These are phyloP conservation scores for Urophycis tenuis DNA, from an alignment of 2,797 vertebrate genomes.

Conservation along the genomic window DNA sequence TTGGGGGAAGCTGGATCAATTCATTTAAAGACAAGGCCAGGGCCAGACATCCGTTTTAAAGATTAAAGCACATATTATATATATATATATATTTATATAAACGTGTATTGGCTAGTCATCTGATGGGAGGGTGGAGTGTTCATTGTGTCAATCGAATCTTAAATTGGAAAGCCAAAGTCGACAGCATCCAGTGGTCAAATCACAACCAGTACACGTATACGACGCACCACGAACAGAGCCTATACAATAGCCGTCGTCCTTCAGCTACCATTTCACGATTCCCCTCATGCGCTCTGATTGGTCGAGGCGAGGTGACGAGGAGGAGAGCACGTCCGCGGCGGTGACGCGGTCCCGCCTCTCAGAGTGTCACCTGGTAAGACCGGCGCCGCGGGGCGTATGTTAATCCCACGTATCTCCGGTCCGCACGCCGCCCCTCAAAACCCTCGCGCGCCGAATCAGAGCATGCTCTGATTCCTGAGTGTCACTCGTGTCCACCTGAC, in stretches of 20 bases:
- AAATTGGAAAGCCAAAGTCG: constrained; percentile 89
- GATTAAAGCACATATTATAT: constrained; percentile 70
- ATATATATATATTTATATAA: not conserved
- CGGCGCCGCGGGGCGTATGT: constrained; percentile 38
- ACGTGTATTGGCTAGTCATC: constrained; percentile 76
- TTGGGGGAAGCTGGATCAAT: constrained; percentile 77
- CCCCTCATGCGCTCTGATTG: not conserved
- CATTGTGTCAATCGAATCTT: constrained; percentile 97
- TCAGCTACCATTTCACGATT: not conserved
- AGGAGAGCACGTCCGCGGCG: not conserved
- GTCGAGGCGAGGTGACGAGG: not conserved
- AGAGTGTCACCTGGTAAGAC: not conserved
- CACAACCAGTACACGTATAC: constrained; percentile 19
- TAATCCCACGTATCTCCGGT: constrained; percentile 54
- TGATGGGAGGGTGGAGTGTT: constrained; percentile 82
- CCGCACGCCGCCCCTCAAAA: constrained; percentile 40
- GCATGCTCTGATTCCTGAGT: constrained; percentile 66
- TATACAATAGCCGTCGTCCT: not conserved
- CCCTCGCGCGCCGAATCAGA: constrained; percentile 54
- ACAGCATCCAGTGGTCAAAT: constrained; percentile 40
- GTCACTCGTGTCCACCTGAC: constrained; percentile 74
- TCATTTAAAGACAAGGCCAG: constrained; percentile 76
- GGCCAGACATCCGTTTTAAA: constrained; percentile 82
- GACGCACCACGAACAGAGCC: not conserved
- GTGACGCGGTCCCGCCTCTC: not conserved